Evolutionary conservation across 2,113 vertebrate genomes (phyloP), one percentile per base, ranked within the genome.

Genomic region (Tringa solitaria): DNA sequence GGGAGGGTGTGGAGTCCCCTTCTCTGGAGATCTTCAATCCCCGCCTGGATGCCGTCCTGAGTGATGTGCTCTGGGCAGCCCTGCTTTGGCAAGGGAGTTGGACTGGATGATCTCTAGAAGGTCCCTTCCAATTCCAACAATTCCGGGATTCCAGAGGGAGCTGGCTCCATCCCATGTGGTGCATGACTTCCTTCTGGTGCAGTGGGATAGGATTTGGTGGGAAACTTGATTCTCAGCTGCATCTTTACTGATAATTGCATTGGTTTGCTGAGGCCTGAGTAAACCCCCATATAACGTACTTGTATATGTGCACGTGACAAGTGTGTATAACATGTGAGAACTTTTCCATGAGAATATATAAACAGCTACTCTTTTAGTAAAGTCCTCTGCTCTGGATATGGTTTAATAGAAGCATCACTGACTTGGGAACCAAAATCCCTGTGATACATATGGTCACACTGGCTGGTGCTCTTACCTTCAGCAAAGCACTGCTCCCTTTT

Each of bases 321-420:
- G 14, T 0, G 0, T 15, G 6, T 14, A 6, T n/a, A 21, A 37
- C 8, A 7, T 20, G 33, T 11, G 12, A 79, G 54, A 51, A 14
- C 6, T 78, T 85, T 73, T 24, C 24, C 26, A 54, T 21, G 4
- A 41, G 35, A 65, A 77, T 33, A 43, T 26, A 21, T 7, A 14
- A 54, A 33, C 12, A 51, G 35, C 4, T 14, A 16, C 35, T 11
- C 20, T 39, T 53, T 33, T n/a, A 30, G 22, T 50, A 1, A 14
- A 53, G 21, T 39, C 7, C 7, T 53, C 5, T 35, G 35, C 45
- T 67, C 51, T 76, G 63, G 27, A 5, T 80, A 4, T 53, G 30
- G 12, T 79, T 57, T 61, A 18, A 43, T 79, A 43, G 35, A 90
- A 89, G 8, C 30, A 50, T 46, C 19, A 5, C n/a, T 89, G 43